Conservation (phyloP, 2,113 vertebrate genomes). For the Xiphorhynchus elegans region DNA sequence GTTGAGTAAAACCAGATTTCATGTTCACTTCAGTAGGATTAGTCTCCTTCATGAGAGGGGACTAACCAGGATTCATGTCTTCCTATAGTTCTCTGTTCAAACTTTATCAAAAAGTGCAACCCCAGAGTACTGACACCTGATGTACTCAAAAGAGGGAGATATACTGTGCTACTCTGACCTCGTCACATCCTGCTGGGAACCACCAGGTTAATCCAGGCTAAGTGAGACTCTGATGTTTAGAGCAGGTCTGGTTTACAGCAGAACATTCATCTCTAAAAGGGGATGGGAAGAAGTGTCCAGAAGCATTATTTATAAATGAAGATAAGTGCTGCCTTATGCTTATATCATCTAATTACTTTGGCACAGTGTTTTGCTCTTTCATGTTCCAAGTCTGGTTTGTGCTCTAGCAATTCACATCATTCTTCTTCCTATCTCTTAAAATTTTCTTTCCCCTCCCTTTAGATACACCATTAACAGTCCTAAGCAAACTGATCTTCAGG, state of each 20-base stretch:
- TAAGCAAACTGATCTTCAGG: not conserved
- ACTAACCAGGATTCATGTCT: not conserved
- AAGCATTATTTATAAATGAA: conserved; percentile 55
- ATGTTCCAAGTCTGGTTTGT: conserved; percentile 40
- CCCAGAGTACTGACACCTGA: not conserved
- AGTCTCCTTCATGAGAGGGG: not conserved
- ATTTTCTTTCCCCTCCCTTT: conserved; percentile 11
- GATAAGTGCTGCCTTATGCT: conserved; percentile 54
- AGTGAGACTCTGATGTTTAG: conserved; percentile 14
- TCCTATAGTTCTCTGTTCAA: not conserved
- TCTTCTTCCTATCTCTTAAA: conserved; percentile 21
- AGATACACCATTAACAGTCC: not conserved
- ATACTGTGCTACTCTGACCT: not conserved
- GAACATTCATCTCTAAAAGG: not conserved
- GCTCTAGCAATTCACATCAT: conserved; percentile 21
- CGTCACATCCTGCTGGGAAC: not conserved
- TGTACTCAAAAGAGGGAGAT: not conserved
- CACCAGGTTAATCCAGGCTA: conserved; percentile 30
- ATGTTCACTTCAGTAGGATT: not conserved
- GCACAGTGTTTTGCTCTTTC: not conserved
- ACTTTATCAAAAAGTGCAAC: not conserved
- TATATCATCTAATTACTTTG: conserved; percentile 66
- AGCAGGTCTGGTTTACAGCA: conserved; percentile 17
- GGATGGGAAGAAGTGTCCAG: conserved; percentile 28
- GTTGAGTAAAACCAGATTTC: conserved; percentile 38